A percentile compares a stretch with the other conserved stretches of the same genome.
Evolutionary conservation across 2,888 invertebrate species (phyloP).

Genomic region (Drosophila algonquin): DNA sequence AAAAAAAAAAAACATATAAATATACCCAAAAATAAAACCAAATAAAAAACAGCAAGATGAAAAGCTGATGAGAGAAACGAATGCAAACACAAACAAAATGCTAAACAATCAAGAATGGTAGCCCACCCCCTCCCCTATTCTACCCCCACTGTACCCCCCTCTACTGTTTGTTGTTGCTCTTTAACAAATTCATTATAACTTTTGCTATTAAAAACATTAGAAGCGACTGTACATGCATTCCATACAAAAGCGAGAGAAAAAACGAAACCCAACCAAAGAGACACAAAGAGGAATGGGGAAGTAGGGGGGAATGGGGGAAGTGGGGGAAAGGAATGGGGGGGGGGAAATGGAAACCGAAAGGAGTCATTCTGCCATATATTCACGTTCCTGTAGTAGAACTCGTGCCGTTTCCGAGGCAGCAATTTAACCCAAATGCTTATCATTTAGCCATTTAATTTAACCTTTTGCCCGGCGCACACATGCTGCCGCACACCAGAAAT

Average conservation of each 20-base stretch:
- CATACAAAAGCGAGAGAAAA: constrained; percentile 11
- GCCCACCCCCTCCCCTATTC: background rate
- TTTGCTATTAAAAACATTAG: constrained; percentile 79
- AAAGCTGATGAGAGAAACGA: constrained; percentile 5
- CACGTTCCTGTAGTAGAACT: constrained; percentile 12
- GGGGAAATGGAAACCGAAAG: background rate
- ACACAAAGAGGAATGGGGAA: constrained; percentile 39
- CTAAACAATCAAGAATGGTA: constrained; percentile 55
- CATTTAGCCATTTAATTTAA: constrained; percentile 79
- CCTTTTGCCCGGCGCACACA: constrained; percentile 62
- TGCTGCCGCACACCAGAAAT: constrained; percentile 25
- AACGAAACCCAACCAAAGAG: background rate
- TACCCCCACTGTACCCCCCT: background rate
- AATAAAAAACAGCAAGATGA: constrained; percentile 1
- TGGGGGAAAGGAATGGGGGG: background rate
- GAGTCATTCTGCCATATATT: constrained; percentile 32
- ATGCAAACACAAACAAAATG: constrained; percentile 39
- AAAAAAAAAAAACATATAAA: constrained; percentile 63
- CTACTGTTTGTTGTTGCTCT: constrained; percentile 43
- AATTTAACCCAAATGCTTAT: constrained; percentile 79
- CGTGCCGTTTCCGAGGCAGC: constrained; percentile 44
- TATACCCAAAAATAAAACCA: no score
- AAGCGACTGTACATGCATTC: constrained; percentile 58
- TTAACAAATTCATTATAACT: constrained; percentile 78
- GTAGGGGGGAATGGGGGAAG: constrained; percentile 1